phyloP scores from a whole-genome alignment of 2,113 vertebrate genomes.

The Meriones unguiculatus region DNA sequence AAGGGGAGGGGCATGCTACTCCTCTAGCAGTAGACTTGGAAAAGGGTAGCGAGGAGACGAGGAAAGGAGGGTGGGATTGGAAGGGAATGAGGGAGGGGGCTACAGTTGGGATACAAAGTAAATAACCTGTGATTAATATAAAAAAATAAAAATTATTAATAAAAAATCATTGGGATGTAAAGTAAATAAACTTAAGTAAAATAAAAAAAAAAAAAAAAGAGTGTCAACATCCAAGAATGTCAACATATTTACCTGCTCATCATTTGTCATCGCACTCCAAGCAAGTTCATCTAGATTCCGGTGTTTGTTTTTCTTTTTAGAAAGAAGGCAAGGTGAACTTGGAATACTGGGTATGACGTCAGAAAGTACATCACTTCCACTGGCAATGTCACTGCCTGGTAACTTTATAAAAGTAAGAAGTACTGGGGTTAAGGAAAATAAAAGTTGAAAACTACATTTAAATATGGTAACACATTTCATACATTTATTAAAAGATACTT shows the following conservation, averaged over 20 bases:
- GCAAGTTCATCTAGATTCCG: slow-evolving; percentile 97
- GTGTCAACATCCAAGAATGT: background rate
- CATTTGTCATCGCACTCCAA: slow-evolving; percentile 99
- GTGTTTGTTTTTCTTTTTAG: slow-evolving; percentile 96
- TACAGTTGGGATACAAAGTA: too few species aligned
- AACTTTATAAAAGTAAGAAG: slow-evolving; percentile 88
- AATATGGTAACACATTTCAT: slow-evolving; percentile 3
- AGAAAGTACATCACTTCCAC: slow-evolving; percentile 97
- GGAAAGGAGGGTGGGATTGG: too few species aligned
- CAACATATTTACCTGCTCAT: slow-evolving; percentile 92
- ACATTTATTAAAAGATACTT: slow-evolving; percentile 60
- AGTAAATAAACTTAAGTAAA: too few species aligned
- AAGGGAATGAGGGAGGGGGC: too few species aligned
- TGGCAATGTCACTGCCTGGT: slow-evolving; percentile 97
- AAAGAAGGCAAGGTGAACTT: slow-evolving; percentile 96
- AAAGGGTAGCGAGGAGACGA: too few species aligned
- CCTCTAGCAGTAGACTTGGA: too few species aligned
- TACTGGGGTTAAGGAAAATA: slow-evolving; percentile 61
- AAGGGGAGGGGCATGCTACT: too few species aligned
- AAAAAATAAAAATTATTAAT: too few species aligned
- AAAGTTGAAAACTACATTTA: slow-evolving; percentile 51
- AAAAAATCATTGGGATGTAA: too few species aligned
- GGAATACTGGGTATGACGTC: slow-evolving; percentile 98
- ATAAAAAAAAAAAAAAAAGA: too few species aligned
- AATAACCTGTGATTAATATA: too few species aligned